These are phyloP conservation scores for Flabesymbios commensalis DNA, from an alignment of 2,888 invertebrate genomes.

Conservation along the genomic window DNA sequence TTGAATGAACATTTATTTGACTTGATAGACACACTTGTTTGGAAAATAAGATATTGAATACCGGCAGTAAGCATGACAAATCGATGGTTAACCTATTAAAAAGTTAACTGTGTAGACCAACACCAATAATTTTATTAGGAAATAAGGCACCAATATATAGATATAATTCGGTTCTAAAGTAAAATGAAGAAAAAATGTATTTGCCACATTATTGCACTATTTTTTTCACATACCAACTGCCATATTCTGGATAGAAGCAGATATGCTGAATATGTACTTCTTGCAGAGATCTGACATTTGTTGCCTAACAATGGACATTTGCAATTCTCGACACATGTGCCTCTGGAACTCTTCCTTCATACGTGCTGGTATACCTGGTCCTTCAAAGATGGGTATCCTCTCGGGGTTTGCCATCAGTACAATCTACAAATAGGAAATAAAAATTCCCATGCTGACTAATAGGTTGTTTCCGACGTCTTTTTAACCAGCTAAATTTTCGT, in stretches of 20 bases:
- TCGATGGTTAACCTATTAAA: no score
- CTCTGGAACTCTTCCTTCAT: constrained; percentile 77
- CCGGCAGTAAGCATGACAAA: no score
- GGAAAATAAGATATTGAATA: no score
- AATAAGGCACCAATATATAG: no score
- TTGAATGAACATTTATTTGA: background rate
- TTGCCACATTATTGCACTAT: no score
- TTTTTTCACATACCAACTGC: no score
- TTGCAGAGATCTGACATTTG: constrained; percentile 78
- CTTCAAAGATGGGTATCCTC: constrained; percentile 73
- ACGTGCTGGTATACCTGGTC: constrained; percentile 67
- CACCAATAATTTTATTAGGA: no score
- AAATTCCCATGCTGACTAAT: background rate
- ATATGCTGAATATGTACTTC: constrained; percentile 82
- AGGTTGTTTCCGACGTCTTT: background rate
- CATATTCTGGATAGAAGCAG: no score
- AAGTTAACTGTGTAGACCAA: no score
- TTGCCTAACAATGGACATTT: constrained; percentile 69
- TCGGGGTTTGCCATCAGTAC: constrained; percentile 71
- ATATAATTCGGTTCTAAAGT: no score
- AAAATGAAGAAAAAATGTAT: no score
- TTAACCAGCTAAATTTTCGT: background rate
- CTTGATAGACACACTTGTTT: no score
- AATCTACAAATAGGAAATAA: constrained; percentile 67
- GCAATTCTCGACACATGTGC: constrained; percentile 79